These are phyloP conservation scores for Drosophila eohydei DNA, from an alignment of 2,888 invertebrate genomes.

Conservation along the genomic window DNA sequence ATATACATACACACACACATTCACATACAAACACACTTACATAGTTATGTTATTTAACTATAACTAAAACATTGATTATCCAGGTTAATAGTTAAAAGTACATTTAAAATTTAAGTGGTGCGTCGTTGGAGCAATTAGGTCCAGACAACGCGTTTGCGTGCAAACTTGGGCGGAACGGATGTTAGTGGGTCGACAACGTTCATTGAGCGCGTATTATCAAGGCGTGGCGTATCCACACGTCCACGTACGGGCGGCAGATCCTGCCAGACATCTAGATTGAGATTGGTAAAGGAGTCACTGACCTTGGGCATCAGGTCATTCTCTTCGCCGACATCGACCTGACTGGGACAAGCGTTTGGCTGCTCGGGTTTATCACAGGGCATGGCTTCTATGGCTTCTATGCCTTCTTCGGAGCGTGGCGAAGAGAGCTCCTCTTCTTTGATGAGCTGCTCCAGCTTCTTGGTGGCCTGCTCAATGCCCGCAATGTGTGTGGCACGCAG, in stretches of 20 bases:
- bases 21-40: no score
- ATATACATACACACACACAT: no score
- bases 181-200: slow-evolving; percentile 72
- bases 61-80: slow-evolving; percentile 27
- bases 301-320: slow-evolving; percentile 48
- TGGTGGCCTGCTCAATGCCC: slow-evolving; percentile 83
- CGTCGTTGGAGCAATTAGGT: slow-evolving; percentile 52
- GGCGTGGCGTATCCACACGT: slow-evolving; percentile 60
- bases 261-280: slow-evolving; percentile 80
- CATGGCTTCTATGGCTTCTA: background rate
- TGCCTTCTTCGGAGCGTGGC: slow-evolving; percentile 13
- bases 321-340: slow-evolving; percentile 14
- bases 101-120: slow-evolving; percentile 24
- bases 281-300: slow-evolving; percentile 73
- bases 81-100: slow-evolving; percentile 26
- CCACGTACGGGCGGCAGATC: slow-evolving; percentile 52
- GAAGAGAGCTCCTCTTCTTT: slow-evolving; percentile 54
- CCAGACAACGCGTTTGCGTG: slow-evolving; percentile 83
- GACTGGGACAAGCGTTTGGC: background rate
- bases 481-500: slow-evolving; percentile 80
- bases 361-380: background rate
- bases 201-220: slow-evolving; percentile 61
- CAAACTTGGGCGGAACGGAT: slow-evolving; percentile 77
- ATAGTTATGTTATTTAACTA: slow-evolving; percentile 2
- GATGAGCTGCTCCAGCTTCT: slow-evolving; percentile 82